Evolutionary conservation across 1,140 invertebrate species (phyloP).

Genomic region (Bombus turneri): DNA sequence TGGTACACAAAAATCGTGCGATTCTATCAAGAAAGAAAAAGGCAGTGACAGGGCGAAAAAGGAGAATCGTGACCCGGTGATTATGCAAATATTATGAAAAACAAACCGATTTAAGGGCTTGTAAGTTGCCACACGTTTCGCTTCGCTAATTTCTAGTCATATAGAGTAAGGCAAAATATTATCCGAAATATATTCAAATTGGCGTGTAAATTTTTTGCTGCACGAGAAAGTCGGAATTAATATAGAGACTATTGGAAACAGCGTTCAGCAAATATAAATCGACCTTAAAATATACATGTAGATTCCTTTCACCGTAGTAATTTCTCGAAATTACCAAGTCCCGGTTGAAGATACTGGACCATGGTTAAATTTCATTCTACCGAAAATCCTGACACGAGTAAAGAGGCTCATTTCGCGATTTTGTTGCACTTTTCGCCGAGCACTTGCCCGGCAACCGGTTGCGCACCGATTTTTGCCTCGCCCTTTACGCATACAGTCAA

Average conservation of each 20-base stretch:
- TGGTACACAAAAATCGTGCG: not conserved
- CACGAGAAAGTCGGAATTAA: not conserved
- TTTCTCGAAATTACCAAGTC: not conserved
- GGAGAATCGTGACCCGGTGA: no score
- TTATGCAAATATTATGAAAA: conserved; percentile 22
- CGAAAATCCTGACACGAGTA: not conserved
- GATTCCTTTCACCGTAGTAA: not conserved
- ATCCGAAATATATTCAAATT: not conserved
- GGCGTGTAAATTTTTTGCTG: not conserved
- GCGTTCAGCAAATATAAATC: not conserved
- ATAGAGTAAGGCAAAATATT: not conserved
- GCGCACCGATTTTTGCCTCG: conserved; percentile 26
- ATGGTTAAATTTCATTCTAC: not conserved
- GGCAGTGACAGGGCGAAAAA: not conserved
- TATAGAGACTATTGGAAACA: not conserved
- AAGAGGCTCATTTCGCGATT: not conserved
- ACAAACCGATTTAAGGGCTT: conserved; percentile 2
- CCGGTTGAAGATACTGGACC: not conserved
- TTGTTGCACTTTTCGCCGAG: not conserved
- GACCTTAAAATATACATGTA: no score
- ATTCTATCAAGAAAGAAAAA: not conserved
- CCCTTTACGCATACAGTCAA: not conserved
- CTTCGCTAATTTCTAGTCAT: conserved; percentile 10
- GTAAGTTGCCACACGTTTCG: not conserved
- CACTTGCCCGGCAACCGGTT: conserved; percentile 26